phyloP scores from a whole-genome alignment of 2,888 invertebrate species.

The Hermaeophaga mercurialis region DNA sequence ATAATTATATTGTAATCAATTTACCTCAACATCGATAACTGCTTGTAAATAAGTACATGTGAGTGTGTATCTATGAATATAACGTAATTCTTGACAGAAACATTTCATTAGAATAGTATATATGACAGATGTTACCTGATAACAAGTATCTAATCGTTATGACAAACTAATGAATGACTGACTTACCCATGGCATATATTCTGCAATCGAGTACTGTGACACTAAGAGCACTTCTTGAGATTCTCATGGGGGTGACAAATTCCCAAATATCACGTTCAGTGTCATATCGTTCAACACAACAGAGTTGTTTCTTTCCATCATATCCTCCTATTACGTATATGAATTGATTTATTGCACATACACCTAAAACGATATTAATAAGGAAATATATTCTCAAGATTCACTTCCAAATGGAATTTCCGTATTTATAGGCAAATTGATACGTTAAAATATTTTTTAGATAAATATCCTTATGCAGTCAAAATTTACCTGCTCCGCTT shows the following conservation, averaged over 20 bases:
- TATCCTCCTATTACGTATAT: constrained; percentile 97
- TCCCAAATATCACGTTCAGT: constrained; percentile 84
- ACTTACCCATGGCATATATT: constrained; percentile 84
- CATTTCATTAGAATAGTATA: too few relatives aligned
- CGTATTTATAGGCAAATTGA: too few relatives aligned
- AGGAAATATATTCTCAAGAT: too few relatives aligned
- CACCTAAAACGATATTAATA: constrained; percentile 61
- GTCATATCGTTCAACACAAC: constrained; percentile 85
- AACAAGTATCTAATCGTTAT: constrained; percentile 1
- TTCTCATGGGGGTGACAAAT: constrained; percentile 73
- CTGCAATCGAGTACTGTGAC: constrained; percentile 85
- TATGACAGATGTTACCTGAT: too few relatives aligned
- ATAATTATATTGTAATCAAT: too few relatives aligned
- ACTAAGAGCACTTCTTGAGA: constrained; percentile 86
- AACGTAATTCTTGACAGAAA: too few relatives aligned
- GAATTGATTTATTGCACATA: constrained; percentile 81
- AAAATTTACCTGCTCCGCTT: constrained; percentile 77
- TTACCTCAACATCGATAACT: too few relatives aligned
- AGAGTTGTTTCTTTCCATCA: constrained; percentile 81
- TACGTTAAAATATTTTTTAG: too few relatives aligned
- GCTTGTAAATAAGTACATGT: too few relatives aligned
- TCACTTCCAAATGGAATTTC: too few relatives aligned
- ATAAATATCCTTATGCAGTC: too few relatives aligned
- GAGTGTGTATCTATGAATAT: too few relatives aligned
- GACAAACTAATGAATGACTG: constrained; percentile 4